Conservation (phyloP, 2,113 vertebrate genomes). For the Antigone vipio region DNA sequence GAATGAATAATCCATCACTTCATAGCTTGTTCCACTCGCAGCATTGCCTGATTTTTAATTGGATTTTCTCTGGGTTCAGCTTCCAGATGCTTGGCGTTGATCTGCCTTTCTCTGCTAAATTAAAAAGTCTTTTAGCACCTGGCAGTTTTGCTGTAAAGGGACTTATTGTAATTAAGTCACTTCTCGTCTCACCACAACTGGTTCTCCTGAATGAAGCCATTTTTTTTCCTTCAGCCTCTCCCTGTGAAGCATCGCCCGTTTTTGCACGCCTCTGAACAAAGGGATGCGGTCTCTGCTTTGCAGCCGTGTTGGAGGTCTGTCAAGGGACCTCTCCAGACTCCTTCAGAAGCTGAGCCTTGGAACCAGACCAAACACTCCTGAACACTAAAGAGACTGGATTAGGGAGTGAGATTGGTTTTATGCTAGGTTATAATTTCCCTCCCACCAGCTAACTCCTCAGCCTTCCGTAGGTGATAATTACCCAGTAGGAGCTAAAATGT, state of each 20-base stretch:
- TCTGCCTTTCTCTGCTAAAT: slow-evolving; percentile 39
- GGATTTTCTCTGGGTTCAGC: not conserved
- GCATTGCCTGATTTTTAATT: slow-evolving; percentile 28
- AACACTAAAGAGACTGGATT: not conserved
- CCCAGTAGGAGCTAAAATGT: slow-evolving; percentile 6
- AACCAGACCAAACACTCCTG: not conserved
- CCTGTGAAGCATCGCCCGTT: accelerated
- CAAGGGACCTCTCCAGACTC: not conserved
- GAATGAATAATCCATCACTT: slow-evolving; percentile 31
- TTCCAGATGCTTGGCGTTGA: slow-evolving; percentile 42
- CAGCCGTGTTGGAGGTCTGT: not conserved
- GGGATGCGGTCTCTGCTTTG: not conserved
- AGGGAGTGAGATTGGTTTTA: not conserved
- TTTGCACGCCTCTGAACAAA: not conserved
- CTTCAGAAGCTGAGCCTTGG: slow-evolving; percentile 6
- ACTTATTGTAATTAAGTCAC: slow-evolving; percentile 40
- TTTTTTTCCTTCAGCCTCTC: not conserved
- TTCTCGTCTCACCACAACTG: not conserved
- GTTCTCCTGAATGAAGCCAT: not conserved
- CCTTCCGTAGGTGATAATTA: slow-evolving; percentile 10
- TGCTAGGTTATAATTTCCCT: slow-evolving; percentile 21
- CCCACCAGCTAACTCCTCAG: slow-evolving; percentile 8
- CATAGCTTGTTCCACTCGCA: not conserved
- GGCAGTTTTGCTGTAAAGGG: slow-evolving; percentile 20
- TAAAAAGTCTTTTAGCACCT: slow-evolving; percentile 56